Conservation (phyloP, 1,140 invertebrate genomes). For the Drosophila lacteicornis region DNA sequence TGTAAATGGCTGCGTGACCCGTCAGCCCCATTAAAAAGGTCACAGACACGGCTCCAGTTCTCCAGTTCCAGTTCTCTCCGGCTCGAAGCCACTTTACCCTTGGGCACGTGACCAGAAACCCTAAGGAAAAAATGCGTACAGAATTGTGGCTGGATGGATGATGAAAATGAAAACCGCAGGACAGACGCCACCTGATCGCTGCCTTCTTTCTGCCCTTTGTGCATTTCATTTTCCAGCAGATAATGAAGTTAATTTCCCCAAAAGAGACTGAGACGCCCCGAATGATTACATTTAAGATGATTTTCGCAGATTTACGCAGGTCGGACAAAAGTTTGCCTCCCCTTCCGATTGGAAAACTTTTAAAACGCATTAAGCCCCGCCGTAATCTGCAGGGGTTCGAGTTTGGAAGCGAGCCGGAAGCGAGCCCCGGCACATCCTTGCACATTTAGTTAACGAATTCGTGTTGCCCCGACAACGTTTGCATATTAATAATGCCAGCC, state of each 20-base stretch:
- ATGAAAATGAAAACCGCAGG: constrained; percentile 55
- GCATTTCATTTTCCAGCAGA: constrained; percentile 59
- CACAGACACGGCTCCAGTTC: constrained; percentile 53
- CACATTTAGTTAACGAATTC: constrained; percentile 68
- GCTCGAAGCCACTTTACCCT: constrained; percentile 51
- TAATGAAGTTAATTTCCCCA: constrained; percentile 77
- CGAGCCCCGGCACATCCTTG: constrained; percentile 24
- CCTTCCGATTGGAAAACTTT: constrained; percentile 52
- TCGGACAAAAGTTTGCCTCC: constrained; percentile 44
- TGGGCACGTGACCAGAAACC: constrained; percentile 71
- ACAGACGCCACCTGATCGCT: constrained; percentile 35
- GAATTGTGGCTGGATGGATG: constrained; percentile 33
- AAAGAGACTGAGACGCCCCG: constrained; percentile 26
- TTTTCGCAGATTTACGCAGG: constrained; percentile 64
- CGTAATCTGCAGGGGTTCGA: constrained; percentile 56
- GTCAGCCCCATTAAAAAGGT: constrained; percentile 76
- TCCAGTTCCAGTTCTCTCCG: not conserved
- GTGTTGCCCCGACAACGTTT: constrained; percentile 51
- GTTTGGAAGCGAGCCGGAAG: constrained; percentile 24
- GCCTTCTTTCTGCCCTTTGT: constrained; percentile 35
- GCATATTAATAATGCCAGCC: constrained; percentile 70
- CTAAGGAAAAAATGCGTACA: constrained; percentile 31
- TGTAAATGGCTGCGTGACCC: constrained; percentile 75
- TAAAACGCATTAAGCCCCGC: constrained; percentile 70
- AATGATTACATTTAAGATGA: constrained; percentile 69